These are phyloP conservation scores for Glaucopsyche alexis DNA, from an alignment of 2,888 invertebrate species.

Conservation along the genomic window DNA sequence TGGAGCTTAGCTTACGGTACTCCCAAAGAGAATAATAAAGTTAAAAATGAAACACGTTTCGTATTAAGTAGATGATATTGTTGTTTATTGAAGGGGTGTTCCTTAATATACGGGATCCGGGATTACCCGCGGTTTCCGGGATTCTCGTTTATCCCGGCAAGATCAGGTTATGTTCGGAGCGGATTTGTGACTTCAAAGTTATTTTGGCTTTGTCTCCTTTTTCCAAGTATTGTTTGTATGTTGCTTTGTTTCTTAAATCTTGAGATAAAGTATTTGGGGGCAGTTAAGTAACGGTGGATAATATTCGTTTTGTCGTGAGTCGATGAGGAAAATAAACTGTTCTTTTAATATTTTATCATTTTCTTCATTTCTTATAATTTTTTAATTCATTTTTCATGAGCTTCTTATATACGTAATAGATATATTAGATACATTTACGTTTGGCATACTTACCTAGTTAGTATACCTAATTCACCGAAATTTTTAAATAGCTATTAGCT, in stretches of 20 bases:
- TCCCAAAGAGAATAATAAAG: constrained; percentile 4
- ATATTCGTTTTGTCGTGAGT: background rate
- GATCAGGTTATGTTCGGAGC: background rate
- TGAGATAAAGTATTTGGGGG: background rate
- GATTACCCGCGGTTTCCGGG: background rate
- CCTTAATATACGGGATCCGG: background rate
- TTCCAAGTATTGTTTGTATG: background rate
- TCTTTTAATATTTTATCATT: background rate
- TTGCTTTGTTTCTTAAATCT: background rate
- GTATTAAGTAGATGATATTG: background rate
- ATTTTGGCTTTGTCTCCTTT: background rate
- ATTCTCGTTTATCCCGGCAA: constrained; percentile 2
- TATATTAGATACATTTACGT: too few relatives aligned
- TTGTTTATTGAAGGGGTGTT: background rate
- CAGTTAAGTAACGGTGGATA: background rate
- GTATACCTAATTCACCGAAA: too few relatives aligned
- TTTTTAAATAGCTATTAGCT: too few relatives aligned
- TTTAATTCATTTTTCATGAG: too few relatives aligned
- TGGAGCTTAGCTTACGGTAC: background rate
- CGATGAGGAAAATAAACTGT: background rate
- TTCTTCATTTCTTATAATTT: background rate
- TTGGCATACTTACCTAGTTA: too few relatives aligned
- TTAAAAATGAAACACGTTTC: background rate
- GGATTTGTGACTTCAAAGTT: background rate
- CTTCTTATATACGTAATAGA: too few relatives aligned